Evolutionary conservation across 2,113 vertebrate species (phyloP), one percentile per base, ranked within the genome.

Genomic region (Sclerurus mexicanus): DNA sequence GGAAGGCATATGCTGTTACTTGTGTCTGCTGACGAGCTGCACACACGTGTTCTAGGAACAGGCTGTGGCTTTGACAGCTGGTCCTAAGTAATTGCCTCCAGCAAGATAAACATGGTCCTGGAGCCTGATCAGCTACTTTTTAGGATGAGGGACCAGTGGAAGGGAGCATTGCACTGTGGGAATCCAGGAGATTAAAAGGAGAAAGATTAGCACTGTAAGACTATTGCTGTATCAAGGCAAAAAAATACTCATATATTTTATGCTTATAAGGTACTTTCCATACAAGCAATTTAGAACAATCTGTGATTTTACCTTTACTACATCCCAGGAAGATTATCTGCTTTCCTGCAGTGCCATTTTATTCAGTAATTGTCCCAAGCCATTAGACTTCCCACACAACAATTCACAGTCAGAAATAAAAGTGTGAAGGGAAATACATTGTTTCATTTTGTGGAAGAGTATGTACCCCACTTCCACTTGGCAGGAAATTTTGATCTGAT

Each of bases 41-140:
- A 55, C 67, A 62, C 72, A 83, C 5, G 21, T 73, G 75, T 86
- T 85, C 76, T 67, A 12, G 55, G 72, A 90, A 58, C 75, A 0
- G 72, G 55, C 85, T 92, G 90, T 59, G 73, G 90, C 89, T 92
- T 94, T 80, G 90, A 86, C 94, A 95, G 90, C 76, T 94, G 92
- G 42, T 93, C 75, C 64, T 71, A 74, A 42, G 93, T 92, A 93
- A 95, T 93, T 94, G 79, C 72, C 88, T 90, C 68, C 79, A 90
- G 90, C 46, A 92, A 95, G 81, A 89, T 73, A 95, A 94, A 96
- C 81, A 93, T 7, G 40, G 53, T 64, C 53, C 67, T 68, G 89
- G 81, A 95, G 86, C 89, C 68, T 73, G 69, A 89, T 78, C 78
- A 92, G 40, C 77, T 82, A 17, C 59, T 64, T 92, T 85, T 92